phyloP scores from a whole-genome alignment of 2,797 vertebrate genomes.

The Spinus olivaceus region DNA sequence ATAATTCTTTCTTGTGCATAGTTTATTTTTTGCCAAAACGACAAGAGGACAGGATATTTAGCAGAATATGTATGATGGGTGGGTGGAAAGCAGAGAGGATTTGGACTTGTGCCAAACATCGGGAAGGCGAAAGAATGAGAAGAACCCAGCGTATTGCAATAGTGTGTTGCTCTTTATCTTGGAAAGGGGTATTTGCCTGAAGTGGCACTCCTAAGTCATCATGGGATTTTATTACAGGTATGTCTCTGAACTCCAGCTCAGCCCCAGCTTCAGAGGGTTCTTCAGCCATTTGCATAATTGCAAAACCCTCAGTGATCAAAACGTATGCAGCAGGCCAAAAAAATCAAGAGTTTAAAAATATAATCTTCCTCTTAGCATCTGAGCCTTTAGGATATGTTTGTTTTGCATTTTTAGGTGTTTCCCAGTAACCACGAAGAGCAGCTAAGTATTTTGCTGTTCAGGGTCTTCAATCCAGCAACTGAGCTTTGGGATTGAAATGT shows the following conservation, averaged over 20 bases:
- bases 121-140: conserved; percentile 24
- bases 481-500: background rate
- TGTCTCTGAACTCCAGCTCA: background rate
- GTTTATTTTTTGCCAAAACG: conserved; percentile 61
- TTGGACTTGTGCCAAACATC: conserved; percentile 38
- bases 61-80: conserved; percentile 52
- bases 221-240: background rate
- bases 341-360: background rate
- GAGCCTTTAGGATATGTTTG: background rate
- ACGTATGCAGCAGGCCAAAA: background rate
- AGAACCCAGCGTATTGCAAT: background rate
- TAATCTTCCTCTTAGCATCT: background rate
- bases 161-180: background rate
- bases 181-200: conserved; percentile 9
- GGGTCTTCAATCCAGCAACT: background rate
- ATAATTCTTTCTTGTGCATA: conserved; percentile 62
- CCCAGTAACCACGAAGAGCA: background rate
- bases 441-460: background rate
- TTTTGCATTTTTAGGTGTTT: background rate
- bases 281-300: background rate
- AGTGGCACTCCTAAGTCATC: conserved; percentile 14
- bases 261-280: background rate
- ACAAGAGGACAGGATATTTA: conserved; percentile 57
- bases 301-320: background rate
- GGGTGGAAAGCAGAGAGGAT: conserved; percentile 37